Base-by-base conservation (phyloP, 2,113 vertebrate genomes). In the Rhipidura dahli region DNA sequence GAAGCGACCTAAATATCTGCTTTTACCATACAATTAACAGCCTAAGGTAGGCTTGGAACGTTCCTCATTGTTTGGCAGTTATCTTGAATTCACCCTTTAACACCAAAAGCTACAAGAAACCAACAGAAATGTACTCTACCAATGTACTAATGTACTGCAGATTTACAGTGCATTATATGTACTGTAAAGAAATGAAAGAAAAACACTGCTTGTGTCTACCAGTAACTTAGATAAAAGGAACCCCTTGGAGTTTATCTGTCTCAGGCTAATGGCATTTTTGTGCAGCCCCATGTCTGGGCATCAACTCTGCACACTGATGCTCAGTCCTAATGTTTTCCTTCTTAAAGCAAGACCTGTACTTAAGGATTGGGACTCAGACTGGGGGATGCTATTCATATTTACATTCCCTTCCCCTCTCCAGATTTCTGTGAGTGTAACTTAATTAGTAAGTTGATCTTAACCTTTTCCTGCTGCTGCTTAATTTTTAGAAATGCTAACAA, bases 401-500 rank as follows among this genome's bases (percentile, higher is more conserved):
- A 87, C 83, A 64, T 97, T 96, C 47, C 27, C 47, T 92, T 92
- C 76, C 68, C 64, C 69, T 93, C 83, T 92, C 76, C 70, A 94
- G 80, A 75, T 97, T 94, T 94, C 94, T 95, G 69, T 81, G 94
- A 94, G 64, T 88, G 76, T 93, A 95, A 91, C 94, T 96, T 97
- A 96, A 95, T 97, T 95, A 96, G 89, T 95, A 84, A 97, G 96
- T 95, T 95, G 95, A 95, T 97, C 86, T 93, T 96, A 96, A 95
- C 93, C 94, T 97, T 96, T 95, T 91, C 89, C 81, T 97, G 60
- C 93, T 89, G 94, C 86, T 84, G 93, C 83, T 96, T 97, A 97
- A 96, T 97, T 97, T 95, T 94, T 97, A 95, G 95, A 97, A 97
- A 95, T 97, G 96, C 95, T 94, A 96, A 97, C 91, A 96, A 84